A percentile compares a stretch with the other conserved stretches of the same genome.
Evolutionary conservation across 2,113 vertebrate genomes (phyloP).

Genomic region (Eidolon helvum): DNA sequence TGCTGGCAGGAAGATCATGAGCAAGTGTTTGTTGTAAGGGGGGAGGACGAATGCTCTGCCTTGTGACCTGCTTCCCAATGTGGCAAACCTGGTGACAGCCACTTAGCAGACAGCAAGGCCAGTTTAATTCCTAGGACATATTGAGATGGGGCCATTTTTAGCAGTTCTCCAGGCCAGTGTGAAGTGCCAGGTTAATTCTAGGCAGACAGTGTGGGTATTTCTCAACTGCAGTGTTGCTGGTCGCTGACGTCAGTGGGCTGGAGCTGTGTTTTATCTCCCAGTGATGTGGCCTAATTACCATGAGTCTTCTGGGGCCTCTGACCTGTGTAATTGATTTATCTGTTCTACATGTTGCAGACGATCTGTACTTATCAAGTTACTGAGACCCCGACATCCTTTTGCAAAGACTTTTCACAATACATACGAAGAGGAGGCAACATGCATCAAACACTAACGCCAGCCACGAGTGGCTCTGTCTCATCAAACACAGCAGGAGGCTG

Average conservation of each 20-base stretch:
- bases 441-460: neutral
- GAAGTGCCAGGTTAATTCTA: conserved; percentile 58
- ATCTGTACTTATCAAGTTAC: conserved; percentile 64
- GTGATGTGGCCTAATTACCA: conserved; percentile 61
- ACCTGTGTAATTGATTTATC: conserved; percentile 67
- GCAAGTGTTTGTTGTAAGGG: conserved; percentile 23
- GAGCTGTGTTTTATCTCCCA: conserved; percentile 46
- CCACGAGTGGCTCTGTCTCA: neutral
- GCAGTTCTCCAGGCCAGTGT: conserved; percentile 50
- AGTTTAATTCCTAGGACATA: conserved; percentile 27
- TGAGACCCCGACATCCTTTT: conserved; percentile 39
- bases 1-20: neutral
- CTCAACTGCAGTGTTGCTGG: neutral
- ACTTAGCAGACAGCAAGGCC: conserved; percentile 47
- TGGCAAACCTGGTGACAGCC: conserved; percentile 40
- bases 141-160: conserved; percentile 63
- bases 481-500: neutral
- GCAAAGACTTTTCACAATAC: neutral
- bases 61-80: conserved; percentile 58
- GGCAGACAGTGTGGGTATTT: conserved; percentile 29
- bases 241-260: conserved; percentile 58
- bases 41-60: neutral
- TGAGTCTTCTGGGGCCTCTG: conserved; percentile 43
- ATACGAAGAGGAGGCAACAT: neutral
- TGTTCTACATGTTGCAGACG: conserved; percentile 45